Conservation (phyloP, 1,140 invertebrate species). For the Micrasema longulum region DNA sequence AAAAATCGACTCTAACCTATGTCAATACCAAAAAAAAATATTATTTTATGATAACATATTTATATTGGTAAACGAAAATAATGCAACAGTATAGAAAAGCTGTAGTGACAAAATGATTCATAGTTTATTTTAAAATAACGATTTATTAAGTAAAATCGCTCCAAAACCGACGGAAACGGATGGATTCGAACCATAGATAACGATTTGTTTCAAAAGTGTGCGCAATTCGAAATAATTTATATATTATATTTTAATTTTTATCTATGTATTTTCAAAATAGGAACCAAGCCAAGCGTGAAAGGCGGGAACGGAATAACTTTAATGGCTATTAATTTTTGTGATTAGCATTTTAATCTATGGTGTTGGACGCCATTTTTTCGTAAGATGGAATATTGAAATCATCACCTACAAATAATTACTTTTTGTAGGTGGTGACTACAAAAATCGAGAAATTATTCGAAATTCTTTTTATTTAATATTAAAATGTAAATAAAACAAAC, state of each 20-base stretch:
- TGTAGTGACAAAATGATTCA: too few relatives aligned
- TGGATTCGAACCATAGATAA: constrained; percentile 50
- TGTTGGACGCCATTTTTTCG: constrained; percentile 33
- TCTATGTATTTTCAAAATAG: constrained; percentile 45
- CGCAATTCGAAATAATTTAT: constrained; percentile 47
- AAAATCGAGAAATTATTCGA: too few relatives aligned
- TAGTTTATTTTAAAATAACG: too few relatives aligned
- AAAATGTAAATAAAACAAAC: too few relatives aligned
- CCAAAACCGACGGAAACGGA: constrained; percentile 45
- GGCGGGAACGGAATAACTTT: constrained; percentile 51
- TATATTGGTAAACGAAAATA: too few relatives aligned
- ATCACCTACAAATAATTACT: constrained; percentile 29
- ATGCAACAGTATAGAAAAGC: too few relatives aligned
- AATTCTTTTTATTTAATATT: too few relatives aligned
- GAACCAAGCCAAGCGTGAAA: constrained; percentile 49
- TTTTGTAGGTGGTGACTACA: constrained; percentile 28
- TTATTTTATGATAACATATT: too few relatives aligned
- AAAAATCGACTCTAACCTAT: too few relatives aligned
- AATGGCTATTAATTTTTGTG: constrained; percentile 53
- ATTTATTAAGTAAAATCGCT: too few relatives aligned
- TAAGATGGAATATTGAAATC: constrained; percentile 31
- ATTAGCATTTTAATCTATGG: constrained; percentile 53
- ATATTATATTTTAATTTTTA: too few relatives aligned
- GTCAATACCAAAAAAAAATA: too few relatives aligned
- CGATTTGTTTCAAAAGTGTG: constrained; percentile 49